Evolutionary conservation across 2,888 invertebrate genomes (phyloP), one percentile per base, ranked within the genome.

Genomic region (Drosophila aldrichi): DNA sequence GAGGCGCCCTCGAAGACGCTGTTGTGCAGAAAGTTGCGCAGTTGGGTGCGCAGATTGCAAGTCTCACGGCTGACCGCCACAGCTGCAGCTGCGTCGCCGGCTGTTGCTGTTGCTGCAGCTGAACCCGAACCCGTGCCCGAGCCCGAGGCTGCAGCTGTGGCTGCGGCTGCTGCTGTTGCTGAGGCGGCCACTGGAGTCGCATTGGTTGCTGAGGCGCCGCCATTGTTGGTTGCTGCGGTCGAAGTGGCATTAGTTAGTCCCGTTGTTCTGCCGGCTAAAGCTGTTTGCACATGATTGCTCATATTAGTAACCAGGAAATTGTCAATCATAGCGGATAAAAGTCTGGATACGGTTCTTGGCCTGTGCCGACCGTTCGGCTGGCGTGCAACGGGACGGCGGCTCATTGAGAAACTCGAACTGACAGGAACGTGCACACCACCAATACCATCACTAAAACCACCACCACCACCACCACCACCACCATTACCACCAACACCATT

Each of bases 1-100:
- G 91, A 82, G 7, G 69, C 69, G 5, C 92, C 91, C 41, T 81
- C 81, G 61, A 93, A 92, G 56, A 93, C 69, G 44, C 75, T 82
- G 34, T 81, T 79, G 16, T 80, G 76, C 38, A 93, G 74, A 70
- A 92, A 92, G 54, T 70, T 79, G 51, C 83, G 74, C 52, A 93
- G 68, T 59, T 92, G 91, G 8, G 67, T 70, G 18, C 91, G 91
- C 41, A 93, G 64, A 66, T 72, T 88, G 79, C 72, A 83, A 8
- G 62, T 7, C n/a, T 61, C 52, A 5, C 34, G n/a, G 12, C 29
- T 29, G 59, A 14, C 46, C 5, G 16, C 16, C 5, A 7, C 16
- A 20, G 22, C 32, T 20, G 18, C 8, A 7, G 48, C 16, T 9
- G 38, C 16, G 2, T 41, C 22, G 61, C 41, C 18, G 22, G n/a